Evolutionary conservation across 23 tunicate species (phyloP).

Genomic region (Aplidium turbinatum): DNA sequence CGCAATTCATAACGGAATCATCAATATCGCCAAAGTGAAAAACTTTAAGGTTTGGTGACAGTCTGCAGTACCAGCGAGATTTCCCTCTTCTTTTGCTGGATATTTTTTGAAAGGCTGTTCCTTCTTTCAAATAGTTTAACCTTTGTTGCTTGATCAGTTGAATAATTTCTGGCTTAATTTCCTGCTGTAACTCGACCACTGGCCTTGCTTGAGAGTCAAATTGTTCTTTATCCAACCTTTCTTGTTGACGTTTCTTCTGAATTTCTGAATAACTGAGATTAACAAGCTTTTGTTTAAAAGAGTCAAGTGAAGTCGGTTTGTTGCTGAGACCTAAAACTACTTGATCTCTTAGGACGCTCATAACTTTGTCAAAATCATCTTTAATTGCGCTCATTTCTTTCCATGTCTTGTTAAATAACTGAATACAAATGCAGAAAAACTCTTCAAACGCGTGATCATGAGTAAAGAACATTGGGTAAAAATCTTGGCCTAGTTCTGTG

Average conservation of each 20-base stretch:
- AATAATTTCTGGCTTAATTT: slow-evolving; percentile 58
- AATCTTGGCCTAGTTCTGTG: slow-evolving; percentile 72
- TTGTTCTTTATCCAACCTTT: slow-evolving; percentile 59
- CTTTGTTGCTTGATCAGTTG: slow-evolving; percentile 66
- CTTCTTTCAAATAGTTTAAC: slow-evolving; percentile 54
- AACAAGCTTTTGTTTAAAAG: slow-evolving; percentile 67
- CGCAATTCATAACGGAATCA: slow-evolving; percentile 30
- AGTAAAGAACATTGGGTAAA: slow-evolving; percentile 83
- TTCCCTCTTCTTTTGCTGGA: slow-evolving; percentile 58
- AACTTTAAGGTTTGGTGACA: slow-evolving; percentile 74
- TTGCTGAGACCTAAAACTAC: slow-evolving; percentile 37
- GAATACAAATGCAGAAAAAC: slow-evolving; percentile 69
- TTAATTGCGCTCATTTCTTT: slow-evolving; percentile 92
- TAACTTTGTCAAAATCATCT: slow-evolving; percentile 88
- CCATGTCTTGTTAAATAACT: slow-evolving; percentile 90
- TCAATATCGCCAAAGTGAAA: slow-evolving; percentile 86
- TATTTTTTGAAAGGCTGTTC: slow-evolving; percentile 74
- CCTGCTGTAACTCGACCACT: slow-evolving; percentile 67
- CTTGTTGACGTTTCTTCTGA: slow-evolving; percentile 69
- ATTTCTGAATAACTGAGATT: slow-evolving; percentile 57
- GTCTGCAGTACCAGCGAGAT: slow-evolving; percentile 72
- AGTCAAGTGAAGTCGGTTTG: slow-evolving; percentile 68
- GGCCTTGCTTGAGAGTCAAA: slow-evolving; percentile 73
- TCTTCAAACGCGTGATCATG: slow-evolving; percentile 92
- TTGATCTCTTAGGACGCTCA: slow-evolving; percentile 79